A percentile compares a stretch with the other conserved stretches of the same genome.
phyloP scores from a whole-genome alignment of 37 sponge, comb jelly and placozoan genomes.

The Ianthella basta region DNA sequence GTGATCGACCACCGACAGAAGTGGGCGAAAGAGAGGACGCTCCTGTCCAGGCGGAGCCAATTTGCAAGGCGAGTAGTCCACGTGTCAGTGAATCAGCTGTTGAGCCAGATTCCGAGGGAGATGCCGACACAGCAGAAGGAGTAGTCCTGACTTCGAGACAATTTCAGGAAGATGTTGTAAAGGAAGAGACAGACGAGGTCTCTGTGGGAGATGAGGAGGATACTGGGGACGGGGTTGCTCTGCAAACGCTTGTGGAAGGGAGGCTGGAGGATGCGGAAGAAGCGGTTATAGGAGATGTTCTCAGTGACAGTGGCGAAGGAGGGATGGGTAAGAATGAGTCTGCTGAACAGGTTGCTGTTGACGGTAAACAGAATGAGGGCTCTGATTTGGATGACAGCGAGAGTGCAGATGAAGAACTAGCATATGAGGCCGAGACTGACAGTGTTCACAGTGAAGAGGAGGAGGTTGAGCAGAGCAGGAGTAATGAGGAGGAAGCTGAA shows the following conservation, averaged over 20 bases:
- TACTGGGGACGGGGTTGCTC: background rate
- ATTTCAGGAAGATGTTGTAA: background rate
- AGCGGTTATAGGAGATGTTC: conserved; percentile 27
- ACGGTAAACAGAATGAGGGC: background rate
- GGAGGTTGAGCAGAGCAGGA: conserved; percentile 16
- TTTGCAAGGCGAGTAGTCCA: background rate
- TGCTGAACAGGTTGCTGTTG: background rate
- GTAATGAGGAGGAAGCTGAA: conserved; percentile 32
- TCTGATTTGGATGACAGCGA: background rate
- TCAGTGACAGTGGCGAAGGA: conserved; percentile 29
- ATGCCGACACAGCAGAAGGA: background rate
- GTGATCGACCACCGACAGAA: background rate
- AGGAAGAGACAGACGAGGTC: background rate
- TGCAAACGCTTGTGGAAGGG: background rate
- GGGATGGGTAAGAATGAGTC: background rate
- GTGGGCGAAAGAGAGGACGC: background rate
- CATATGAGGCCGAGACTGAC: background rate
- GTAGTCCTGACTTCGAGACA: background rate
- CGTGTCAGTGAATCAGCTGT: background rate
- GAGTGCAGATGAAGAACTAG: conserved; percentile 2
- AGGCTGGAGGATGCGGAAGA: background rate
- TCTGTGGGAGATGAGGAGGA: background rate
- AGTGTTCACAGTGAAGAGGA: conserved; percentile 24
- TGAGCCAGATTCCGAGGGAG: background rate
- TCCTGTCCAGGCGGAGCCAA: background rate